Evolutionary conservation across 2,888 invertebrate species (phyloP).

Genomic region (Marasmarcha lunaedactyla): DNA sequence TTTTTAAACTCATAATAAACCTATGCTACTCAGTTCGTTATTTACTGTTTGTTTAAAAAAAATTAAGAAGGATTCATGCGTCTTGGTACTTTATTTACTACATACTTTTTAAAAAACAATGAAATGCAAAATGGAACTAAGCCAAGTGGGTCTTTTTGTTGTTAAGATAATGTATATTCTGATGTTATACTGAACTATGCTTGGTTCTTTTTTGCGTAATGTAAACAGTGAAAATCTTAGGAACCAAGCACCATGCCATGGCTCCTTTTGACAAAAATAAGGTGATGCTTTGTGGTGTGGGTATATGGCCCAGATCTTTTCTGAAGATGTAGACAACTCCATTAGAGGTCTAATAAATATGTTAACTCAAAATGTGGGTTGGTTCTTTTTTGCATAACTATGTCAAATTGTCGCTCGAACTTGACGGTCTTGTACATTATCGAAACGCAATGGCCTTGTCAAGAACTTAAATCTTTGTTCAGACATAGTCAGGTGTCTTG

Average conservation of each 20-base stretch:
- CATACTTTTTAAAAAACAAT: background rate
- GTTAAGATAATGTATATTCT: background rate
- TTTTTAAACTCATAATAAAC: background rate
- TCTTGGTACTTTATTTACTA: background rate
- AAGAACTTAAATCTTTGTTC: too few relatives aligned
- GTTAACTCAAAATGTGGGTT: conserved; percentile 1
- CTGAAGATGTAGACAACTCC: background rate
- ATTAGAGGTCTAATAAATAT: background rate
- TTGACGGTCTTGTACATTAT: too few relatives aligned
- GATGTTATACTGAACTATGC: background rate
- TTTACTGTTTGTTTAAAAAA: background rate
- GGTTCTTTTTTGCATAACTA: conserved; percentile 1
- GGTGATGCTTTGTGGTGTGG: background rate
- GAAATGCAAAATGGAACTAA: conserved; percentile 1
- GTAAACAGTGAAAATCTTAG: background rate
- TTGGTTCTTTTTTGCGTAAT: conserved; percentile 1
- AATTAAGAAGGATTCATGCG: background rate
- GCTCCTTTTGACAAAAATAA: background rate
- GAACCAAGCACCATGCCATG: background rate
- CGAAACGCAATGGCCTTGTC: too few relatives aligned
- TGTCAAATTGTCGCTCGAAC: background rate
- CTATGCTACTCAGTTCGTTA: background rate
- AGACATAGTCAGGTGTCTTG: too few relatives aligned
- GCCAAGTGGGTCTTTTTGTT: background rate
- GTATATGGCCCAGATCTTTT: background rate